Evolutionary conservation across 2,113 vertebrate species (phyloP).

Genomic region (Dasypus novemcinctus): DNA sequence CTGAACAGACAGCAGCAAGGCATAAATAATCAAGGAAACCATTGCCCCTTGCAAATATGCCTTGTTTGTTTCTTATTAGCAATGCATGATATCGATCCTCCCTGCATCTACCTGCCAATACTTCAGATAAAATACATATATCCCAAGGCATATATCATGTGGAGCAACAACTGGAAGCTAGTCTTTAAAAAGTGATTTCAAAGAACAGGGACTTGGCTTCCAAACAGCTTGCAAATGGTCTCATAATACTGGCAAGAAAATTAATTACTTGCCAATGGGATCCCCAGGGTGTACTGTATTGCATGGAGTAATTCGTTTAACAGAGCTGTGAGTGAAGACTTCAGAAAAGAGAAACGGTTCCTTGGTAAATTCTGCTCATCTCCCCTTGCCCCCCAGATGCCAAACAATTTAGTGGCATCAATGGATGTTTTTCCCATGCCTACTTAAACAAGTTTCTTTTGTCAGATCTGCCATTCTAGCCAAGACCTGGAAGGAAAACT

Average conservation of each 20-base stretch:
- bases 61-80: background rate
- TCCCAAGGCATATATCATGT: accelerated
- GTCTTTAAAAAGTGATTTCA: background rate
- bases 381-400: background rate
- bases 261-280: background rate
- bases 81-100: background rate
- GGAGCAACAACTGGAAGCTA: background rate
- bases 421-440: accelerated
- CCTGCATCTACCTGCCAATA: background rate
- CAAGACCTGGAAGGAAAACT: background rate
- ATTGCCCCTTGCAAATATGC: background rate
- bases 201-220: background rate
- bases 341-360: background rate
- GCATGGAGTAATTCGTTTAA: background rate
- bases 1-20: background rate
- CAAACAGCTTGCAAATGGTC: conserved; percentile 1
- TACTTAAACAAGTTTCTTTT: accelerated
- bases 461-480: accelerated
- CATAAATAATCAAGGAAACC: background rate
- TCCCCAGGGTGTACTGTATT: background rate
- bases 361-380: accelerated
- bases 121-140: background rate
- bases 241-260: background rate
- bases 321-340: background rate
- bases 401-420: accelerated